Evolutionary conservation across 2,888 invertebrate genomes (phyloP), one percentile per base, ranked within the genome.

Genomic region (Ischnus inquisitorius): DNA sequence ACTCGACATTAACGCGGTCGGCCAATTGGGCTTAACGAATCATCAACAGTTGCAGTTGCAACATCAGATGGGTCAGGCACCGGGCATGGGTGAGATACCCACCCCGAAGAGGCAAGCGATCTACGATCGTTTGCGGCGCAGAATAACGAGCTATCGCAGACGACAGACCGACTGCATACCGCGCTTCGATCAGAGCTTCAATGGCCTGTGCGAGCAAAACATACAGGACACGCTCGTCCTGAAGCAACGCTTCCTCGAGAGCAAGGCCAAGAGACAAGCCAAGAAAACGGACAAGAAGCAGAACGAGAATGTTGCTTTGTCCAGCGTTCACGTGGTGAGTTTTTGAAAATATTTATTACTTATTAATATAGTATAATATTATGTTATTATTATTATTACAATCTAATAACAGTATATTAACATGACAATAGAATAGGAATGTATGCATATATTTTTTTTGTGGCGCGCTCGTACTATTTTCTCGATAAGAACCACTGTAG

Each of bases 171-270:
- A 97, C 92, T 97, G 97, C 93, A 96, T 97, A 92, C 97, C 98
- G 84, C 95, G 98, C 85, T 98, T 97, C 94, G 97, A 98, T 93
- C 97, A 97, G 93, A 97, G 97, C 87, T 97, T 97, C 94, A 97
- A 95, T 92, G 97, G 97, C 54, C 95, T 97, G 85, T 97, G 97
- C 94, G 98, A 98, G 92, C 98, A 98, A 93, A 98, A 98, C 93
- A 96, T 97, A 90, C 96, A 98, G 94, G 98, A 98, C 94, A 98
- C 98, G 48, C 95, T 96, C 88, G 96, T 97, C 87, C 95, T 98
- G 86, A 97, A 98, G 93, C 98, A 98, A 94, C 96, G 97, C 87
- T 98, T 97, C 94, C 95, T 98, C 90, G 98, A 98, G 94, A 97
- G 97, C 93, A 98, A 98, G 94, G 96, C 97, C 88, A 98, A 98